A percentile compares a stretch with the other conserved stretches of the same genome.
phyloP scores from a whole-genome alignment of 2,888 invertebrate genomes.

The Protonemura montana region DNA sequence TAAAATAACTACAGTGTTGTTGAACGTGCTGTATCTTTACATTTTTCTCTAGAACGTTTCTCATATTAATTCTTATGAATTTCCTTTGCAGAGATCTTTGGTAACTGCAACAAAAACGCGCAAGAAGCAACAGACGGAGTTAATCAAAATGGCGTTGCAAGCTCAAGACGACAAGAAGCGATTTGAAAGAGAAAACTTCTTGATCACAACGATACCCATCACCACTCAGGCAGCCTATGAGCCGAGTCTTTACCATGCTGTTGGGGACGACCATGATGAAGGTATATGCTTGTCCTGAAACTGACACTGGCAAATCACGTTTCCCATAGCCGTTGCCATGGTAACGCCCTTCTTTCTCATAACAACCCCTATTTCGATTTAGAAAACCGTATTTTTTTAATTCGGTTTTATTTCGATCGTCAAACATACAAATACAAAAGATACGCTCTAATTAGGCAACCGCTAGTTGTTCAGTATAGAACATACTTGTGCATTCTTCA shows the following conservation, averaged over 20 bases:
- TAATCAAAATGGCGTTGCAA: slow-evolving; percentile 92
- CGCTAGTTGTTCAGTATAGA: too few relatives aligned
- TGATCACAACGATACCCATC: slow-evolving; percentile 94
- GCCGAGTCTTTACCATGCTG: slow-evolving; percentile 85
- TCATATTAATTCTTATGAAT: slow-evolving; percentile 23
- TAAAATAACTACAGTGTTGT: too few relatives aligned
- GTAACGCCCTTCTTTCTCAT: too few relatives aligned
- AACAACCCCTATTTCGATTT: too few relatives aligned
- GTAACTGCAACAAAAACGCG: slow-evolving; percentile 99
- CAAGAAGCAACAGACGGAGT: slow-evolving; percentile 98
- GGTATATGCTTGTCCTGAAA: slow-evolving; percentile 60
- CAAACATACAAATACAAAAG: too few relatives aligned
- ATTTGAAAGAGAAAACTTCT: slow-evolving; percentile 93
- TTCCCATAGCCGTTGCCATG: too few relatives aligned
- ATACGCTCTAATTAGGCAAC: too few relatives aligned
- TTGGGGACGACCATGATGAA: slow-evolving; percentile 86
- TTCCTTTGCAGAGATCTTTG: slow-evolving; percentile 75
- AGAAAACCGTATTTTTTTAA: too few relatives aligned
- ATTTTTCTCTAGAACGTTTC: slow-evolving; percentile 34
- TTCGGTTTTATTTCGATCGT: too few relatives aligned
- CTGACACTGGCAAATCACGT: too few relatives aligned
- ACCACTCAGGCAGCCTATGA: slow-evolving; percentile 96
- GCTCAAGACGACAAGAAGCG: slow-evolving; percentile 95
- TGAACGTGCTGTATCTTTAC: too few relatives aligned
- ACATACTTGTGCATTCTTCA: too few relatives aligned